A percentile compares a stretch with the other conserved stretches of the same genome.
phyloP scores from a whole-genome alignment of 2,113 vertebrate species.

The Lamprotornis superbus region DNA sequence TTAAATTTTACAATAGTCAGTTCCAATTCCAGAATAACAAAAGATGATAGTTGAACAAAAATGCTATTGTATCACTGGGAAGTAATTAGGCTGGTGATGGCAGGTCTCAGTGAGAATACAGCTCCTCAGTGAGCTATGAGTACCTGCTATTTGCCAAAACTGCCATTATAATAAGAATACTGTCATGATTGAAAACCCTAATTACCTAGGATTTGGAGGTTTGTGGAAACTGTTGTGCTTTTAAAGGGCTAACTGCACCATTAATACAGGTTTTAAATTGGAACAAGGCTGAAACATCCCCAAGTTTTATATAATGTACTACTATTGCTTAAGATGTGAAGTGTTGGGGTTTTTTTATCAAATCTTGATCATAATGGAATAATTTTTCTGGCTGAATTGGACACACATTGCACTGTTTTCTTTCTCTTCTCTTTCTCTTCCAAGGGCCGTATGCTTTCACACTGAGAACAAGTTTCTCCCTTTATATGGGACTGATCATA shows the following conservation, averaged over 20 bases:
- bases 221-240: background rate
- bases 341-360: background rate
- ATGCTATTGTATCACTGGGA: slow-evolving; percentile 43
- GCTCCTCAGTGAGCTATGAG: slow-evolving; percentile 1
- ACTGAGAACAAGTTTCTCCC: slow-evolving; percentile 14
- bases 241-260: background rate
- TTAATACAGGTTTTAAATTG: background rate
- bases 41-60: slow-evolving; percentile 40
- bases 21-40: slow-evolving; percentile 22
- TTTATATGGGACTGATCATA: background rate
- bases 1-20: background rate
- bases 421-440: slow-evolving; percentile 28
- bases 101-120: slow-evolving; percentile 18
- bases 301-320: background rate
- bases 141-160: slow-evolving; percentile 56
- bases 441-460: slow-evolving; percentile 25
- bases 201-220: slow-evolving; percentile 40
- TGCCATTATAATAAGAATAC: slow-evolving; percentile 49
- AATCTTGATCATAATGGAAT: background rate
- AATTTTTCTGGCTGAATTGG: slow-evolving; percentile 10
- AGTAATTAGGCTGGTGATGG: slow-evolving; percentile 55
- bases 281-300: background rate
- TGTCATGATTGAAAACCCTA: slow-evolving; percentile 54
- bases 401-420: slow-evolving; percentile 23
- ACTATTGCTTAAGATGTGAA: background rate